Evolutionary conservation across 2,888 invertebrate species (phyloP).

Genomic region (Tubiluchus corallicola): DNA sequence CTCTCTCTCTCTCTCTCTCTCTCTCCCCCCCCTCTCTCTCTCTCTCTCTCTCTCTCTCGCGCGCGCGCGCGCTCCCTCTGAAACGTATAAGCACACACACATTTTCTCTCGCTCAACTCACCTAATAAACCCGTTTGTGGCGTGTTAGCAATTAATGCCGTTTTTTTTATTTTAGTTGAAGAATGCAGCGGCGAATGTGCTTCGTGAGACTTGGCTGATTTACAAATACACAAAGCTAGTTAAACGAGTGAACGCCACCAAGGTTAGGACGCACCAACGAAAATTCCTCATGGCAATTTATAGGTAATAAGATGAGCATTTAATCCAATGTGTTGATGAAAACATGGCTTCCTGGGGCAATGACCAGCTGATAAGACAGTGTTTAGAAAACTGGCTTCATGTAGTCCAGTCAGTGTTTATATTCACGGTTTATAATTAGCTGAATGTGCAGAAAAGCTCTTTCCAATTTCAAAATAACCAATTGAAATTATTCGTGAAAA

Average conservation of each 20-base stretch:
- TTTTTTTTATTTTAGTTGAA: conserved; percentile 51
- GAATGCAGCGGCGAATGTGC: conserved; percentile 97
- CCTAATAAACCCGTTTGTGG: too few species aligned
- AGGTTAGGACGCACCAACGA: conserved; percentile 92
- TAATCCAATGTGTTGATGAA: too few species aligned
- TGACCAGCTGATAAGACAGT: too few species aligned
- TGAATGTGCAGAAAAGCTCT: too few species aligned
- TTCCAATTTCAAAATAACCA: too few species aligned
- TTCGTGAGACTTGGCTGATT: conserved; percentile 98
- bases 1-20: neutral
- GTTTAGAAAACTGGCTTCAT: too few species aligned
- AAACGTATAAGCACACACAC: neutral
- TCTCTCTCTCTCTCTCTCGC: too few species aligned
- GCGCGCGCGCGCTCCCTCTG: too few species aligned
- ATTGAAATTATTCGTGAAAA: too few species aligned
- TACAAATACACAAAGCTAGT: conserved; percentile 98
- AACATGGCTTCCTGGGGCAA: too few species aligned
- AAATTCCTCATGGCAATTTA: conserved; percentile 99
- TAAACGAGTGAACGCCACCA: conserved; percentile 83
- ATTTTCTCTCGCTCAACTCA: neutral
- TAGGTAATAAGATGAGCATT: conserved; percentile 67
- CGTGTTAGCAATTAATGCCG: neutral
- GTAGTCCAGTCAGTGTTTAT: too few species aligned
- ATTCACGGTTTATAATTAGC: too few species aligned
- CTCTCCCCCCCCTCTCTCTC: neutral